phyloP scores from a whole-genome alignment of 2,113 vertebrate genomes.

The Irena cyanogastra region DNA sequence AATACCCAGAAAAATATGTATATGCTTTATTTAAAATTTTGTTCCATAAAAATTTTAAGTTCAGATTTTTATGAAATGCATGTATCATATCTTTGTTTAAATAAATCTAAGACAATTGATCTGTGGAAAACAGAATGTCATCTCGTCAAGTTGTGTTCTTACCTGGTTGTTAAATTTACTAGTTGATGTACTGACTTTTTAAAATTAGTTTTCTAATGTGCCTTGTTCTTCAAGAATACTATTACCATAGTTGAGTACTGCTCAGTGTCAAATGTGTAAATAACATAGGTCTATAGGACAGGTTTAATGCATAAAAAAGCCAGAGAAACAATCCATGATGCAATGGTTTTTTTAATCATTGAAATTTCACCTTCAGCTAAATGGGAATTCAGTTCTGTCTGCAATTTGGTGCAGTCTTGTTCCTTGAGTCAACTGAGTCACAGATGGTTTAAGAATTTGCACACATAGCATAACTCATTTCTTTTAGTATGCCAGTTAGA shows the following conservation, averaged over 20 bases:
- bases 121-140: not conserved
- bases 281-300: not conserved
- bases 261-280: not conserved
- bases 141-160: not conserved
- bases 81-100: constrained; percentile 12
- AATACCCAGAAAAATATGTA: not conserved
- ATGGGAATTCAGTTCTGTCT: not conserved
- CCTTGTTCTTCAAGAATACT: not conserved
- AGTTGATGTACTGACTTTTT: not conserved
- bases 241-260: not conserved
- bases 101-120: constrained; percentile 18
- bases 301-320: not conserved
- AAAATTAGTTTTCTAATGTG: not conserved
- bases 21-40: not conserved
- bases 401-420: not conserved
- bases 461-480: fast-evolving
- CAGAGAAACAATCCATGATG: not conserved
- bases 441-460: not conserved
- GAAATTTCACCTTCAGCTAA: not conserved
- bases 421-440: not conserved
- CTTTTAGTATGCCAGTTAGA: not conserved
- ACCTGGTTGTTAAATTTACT: not conserved
- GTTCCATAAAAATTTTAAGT: not conserved
- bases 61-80: constrained; percentile 15
- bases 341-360: not conserved